These are phyloP conservation scores for Atherinomorus stipes DNA, from an alignment of 2,113 vertebrate species.

Conservation along the genomic window DNA sequence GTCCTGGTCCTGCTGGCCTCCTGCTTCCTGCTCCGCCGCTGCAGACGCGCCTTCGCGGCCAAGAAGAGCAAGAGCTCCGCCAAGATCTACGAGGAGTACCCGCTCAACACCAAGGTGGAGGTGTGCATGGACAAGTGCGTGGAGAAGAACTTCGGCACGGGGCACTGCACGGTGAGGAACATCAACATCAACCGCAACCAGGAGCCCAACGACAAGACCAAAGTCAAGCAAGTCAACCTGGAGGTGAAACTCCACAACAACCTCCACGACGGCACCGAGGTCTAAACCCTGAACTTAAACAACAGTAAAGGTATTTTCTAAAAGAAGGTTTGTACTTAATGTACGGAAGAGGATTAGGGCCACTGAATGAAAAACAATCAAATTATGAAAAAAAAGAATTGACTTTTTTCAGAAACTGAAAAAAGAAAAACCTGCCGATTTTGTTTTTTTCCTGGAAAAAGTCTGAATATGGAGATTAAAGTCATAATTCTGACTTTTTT, in stretches of 20 bases:
- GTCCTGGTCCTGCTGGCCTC: constrained; percentile 84
- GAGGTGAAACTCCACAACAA: constrained; percentile 95
- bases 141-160: constrained; percentile 84
- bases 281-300: constrained; percentile 71
- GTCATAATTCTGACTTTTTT: too few species aligned
- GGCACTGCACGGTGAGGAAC: constrained; percentile 89
- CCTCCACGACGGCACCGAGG: constrained; percentile 93
- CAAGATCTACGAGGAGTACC: constrained; percentile 84
- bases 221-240: constrained; percentile 91
- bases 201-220: constrained; percentile 68
- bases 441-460: too few species aligned
- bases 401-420: too few species aligned
- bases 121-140: constrained; percentile 83
- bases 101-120: constrained; percentile 92
- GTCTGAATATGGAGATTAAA: too few species aligned
- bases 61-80: constrained; percentile 64
- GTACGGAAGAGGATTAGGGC: too few species aligned
- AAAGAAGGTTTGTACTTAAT: constrained; percentile 78
- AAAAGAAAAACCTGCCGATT: too few species aligned
- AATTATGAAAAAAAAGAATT: too few species aligned
- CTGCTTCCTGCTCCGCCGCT: constrained; percentile 87
- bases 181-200: constrained; percentile 84
- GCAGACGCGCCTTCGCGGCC: constrained; percentile 73
- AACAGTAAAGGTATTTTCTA: constrained; percentile 78
- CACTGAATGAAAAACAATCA: too few species aligned